Evolutionary conservation across 2,797 vertebrate species (phyloP).

Genomic region (Menidia menidia): DNA sequence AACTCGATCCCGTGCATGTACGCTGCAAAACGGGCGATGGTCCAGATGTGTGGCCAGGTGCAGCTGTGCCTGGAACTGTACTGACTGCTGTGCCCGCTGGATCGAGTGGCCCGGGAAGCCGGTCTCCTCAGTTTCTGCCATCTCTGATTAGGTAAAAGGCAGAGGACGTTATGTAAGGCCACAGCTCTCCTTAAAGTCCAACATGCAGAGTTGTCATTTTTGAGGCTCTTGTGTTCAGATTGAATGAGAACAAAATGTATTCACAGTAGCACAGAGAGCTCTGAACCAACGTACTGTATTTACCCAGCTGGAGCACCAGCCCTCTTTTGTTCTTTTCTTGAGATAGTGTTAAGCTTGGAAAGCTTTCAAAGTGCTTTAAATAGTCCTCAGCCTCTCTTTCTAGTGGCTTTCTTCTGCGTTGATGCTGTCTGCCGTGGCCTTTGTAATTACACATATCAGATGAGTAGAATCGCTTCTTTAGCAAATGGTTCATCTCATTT

Average conservation of each 20-base stretch:
- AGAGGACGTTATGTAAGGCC: conserved; percentile 45
- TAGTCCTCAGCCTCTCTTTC: background rate
- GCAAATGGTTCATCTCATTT: background rate
- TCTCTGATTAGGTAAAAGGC: conserved; percentile 18
- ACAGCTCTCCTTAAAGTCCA: conserved; percentile 32
- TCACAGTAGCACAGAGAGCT: conserved; percentile 33
- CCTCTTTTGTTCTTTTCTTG: background rate
- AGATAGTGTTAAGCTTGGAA: conserved; percentile 2
- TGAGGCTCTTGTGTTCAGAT: conserved; percentile 36
- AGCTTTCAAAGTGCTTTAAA: conserved; percentile 8
- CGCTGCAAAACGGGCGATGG: too few relatives aligned
- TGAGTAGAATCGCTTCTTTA: background rate
- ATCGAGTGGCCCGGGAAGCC: background rate
- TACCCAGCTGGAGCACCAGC: background rate
- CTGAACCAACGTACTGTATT: conserved; percentile 29
- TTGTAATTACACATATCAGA: background rate
- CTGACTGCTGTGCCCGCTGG: background rate
- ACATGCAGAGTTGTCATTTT: conserved; percentile 27
- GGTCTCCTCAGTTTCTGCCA: conserved; percentile 19
- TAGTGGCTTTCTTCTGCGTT: background rate
- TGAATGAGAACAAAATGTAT: conserved; percentile 42
- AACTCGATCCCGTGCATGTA: too few relatives aligned
- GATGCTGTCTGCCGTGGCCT: background rate
- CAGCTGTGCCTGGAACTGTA: background rate
- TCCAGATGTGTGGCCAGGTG: too few relatives aligned